Percentiles rank a stretch among this genome's conserved stretches.
These are phyloP conservation scores for Dasyornis broadbenti DNA, from an alignment of 2,113 vertebrate species.

Conservation along the genomic window DNA sequence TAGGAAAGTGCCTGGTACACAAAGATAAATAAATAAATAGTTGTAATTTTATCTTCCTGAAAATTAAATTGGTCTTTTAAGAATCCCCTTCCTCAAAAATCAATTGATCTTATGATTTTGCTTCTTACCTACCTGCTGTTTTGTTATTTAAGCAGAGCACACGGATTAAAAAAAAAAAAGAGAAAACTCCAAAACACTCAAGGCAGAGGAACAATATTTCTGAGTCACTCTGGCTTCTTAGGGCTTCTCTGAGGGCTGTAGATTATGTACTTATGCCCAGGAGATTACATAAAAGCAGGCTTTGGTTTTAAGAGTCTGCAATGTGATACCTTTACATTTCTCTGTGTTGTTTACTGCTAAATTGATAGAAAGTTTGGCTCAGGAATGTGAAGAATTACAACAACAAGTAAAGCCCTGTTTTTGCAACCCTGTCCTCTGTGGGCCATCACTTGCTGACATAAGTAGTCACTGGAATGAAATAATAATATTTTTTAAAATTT, in stretches of 20 bases:
- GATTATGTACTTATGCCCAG: background rate
- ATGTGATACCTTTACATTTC: background rate
- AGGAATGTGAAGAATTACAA: background rate
- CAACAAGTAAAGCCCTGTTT: background rate
- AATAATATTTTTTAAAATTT: too few species aligned
- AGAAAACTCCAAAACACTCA: background rate
- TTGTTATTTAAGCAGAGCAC: background rate
- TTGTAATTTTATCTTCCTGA: background rate
- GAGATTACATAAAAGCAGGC: background rate
- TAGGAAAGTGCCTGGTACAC: background rate
- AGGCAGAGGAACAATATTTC: background rate
- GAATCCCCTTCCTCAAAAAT: background rate
- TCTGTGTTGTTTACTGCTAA: background rate
- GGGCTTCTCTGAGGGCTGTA: background rate
- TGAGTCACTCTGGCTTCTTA: background rate
- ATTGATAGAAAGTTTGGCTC: background rate
- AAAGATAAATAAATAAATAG: background rate
- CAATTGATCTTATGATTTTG: background rate
- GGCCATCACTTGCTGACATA: background rate
- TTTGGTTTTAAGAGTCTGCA: background rate
- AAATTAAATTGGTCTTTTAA: background rate
- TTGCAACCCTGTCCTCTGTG: background rate
- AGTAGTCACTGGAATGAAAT: background rate
- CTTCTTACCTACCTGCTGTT: background rate
- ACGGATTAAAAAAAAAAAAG: rapidly evolving